Base-by-base conservation (phyloP, 2,888 invertebrate species). In the Drosophila gaucha region DNA sequence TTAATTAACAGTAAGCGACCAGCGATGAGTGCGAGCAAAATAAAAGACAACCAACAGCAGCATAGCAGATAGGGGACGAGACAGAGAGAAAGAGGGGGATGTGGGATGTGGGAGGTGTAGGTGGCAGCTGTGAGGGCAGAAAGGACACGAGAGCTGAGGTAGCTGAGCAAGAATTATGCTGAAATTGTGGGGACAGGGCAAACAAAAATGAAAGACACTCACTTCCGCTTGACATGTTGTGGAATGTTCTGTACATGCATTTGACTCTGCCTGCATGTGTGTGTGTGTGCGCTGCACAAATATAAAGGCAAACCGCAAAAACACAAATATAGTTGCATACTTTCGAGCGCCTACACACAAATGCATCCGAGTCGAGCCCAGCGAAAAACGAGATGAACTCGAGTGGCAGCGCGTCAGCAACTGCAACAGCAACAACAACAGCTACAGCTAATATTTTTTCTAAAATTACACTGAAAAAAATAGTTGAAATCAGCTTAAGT, bases 191-290 rank as follows among this genome's bases (percentile, higher is more conserved):
- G 62, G 67, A 64, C 75, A 56, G 73, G 67, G 68, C 68, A 88
- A 86, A 88, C 88, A 76, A 86, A 88, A 84, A 83, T 84, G 86
- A 84, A 84, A 84, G 84, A 84, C 84, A 84, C 84, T 88, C 88
- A 77, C 86, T 86, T 84, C 84, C 87, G 84, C 84, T 88, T 86
- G 88, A 84, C 84, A 84, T 88, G 86, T 43, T 78, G 70, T 64
- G 75, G 86, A 86, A 82, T 82, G 83, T 78, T 83, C 62, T 67
- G 60, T 67, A 79, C 80, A 80, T 85, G 83, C 83, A 85, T 85
- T 72, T 83, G 77, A 68, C 75, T 85, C 76, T 44, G 35, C 31
- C 2, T 39, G 38, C 22, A 10, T 30, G 2, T 20, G n/a, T 22
- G 33, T 20, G 46, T 47, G 60, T 39, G 30, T 22, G 51, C 36